A percentile compares a stretch with the other conserved stretches of the same genome.
These are phyloP conservation scores for Ennomos quercinarius DNA, from an alignment of 2,888 invertebrate species.

Conservation along the genomic window DNA sequence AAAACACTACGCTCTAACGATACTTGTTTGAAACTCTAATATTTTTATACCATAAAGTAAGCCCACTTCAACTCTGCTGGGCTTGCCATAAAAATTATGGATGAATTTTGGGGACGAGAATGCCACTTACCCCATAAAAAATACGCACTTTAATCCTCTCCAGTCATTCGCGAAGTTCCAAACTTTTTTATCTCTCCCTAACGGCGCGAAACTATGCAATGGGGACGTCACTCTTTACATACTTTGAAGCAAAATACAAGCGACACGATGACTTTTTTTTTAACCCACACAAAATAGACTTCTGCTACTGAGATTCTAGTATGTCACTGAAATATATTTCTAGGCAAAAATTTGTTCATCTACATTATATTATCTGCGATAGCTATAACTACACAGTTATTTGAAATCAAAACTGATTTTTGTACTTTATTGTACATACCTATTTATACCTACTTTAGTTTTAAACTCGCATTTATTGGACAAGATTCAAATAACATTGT, in stretches of 20 bases:
- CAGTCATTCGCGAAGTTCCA: slow-evolving; percentile 50
- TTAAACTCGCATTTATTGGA: too few relatives aligned
- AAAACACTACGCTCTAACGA: slow-evolving; percentile 15
- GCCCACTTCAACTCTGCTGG: slow-evolving; percentile 30
- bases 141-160: slow-evolving; percentile 49
- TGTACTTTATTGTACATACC: too few relatives aligned
- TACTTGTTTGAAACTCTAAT: slow-evolving; percentile 25
- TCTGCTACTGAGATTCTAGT: too few relatives aligned
- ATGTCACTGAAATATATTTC: too few relatives aligned
- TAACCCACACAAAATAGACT: too few relatives aligned
- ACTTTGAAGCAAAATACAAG: slow-evolving; percentile 47
- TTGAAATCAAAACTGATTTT: too few relatives aligned
- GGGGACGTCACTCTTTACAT: slow-evolving; percentile 66
- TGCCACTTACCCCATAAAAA: slow-evolving; percentile 42
- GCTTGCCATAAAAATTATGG: slow-evolving; percentile 37
- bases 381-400: too few relatives aligned
- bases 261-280: neutral
- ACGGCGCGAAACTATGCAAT: slow-evolving; percentile 71
- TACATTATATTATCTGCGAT: too few relatives aligned
- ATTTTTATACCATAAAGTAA: slow-evolving; percentile 23
- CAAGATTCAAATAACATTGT: too few relatives aligned
- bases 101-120: slow-evolving; percentile 34
- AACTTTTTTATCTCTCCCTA: slow-evolving; percentile 69
- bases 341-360: too few relatives aligned
- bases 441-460: too few relatives aligned